Percentiles rank a stretch among this genome's conserved stretches.
Conservation (phyloP, 2,113 vertebrate genomes). For the Proterorhinus semilunaris region DNA sequence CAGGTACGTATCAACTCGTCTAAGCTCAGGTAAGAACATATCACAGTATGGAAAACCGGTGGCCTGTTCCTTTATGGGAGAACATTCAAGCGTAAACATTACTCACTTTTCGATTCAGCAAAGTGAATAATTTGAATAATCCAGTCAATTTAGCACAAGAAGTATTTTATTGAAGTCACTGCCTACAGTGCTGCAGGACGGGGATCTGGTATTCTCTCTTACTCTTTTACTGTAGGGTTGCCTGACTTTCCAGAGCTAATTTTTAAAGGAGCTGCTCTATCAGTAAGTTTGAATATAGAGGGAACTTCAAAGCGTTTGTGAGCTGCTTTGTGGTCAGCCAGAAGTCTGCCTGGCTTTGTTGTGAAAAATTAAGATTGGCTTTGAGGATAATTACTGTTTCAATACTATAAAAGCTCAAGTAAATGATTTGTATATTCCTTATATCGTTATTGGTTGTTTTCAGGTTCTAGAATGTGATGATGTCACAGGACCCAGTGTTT, state of each 20-base stretch:
- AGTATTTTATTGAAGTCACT: background rate
- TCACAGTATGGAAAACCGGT: too few relatives aligned
- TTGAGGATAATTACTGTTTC: background rate
- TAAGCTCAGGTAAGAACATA: too few relatives aligned
- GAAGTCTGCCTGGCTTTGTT: background rate
- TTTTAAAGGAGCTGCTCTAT: slow-evolving; percentile 6
- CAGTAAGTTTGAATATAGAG: slow-evolving; percentile 9
- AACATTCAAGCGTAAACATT: background rate
- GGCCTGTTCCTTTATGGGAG: too few relatives aligned
- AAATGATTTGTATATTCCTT: too few relatives aligned
- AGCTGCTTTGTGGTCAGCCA: slow-evolving; percentile 14
- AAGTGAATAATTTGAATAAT: background rate
- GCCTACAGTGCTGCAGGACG: slow-evolving; percentile 7
- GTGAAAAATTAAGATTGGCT: background rate
- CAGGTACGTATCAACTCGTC: too few relatives aligned
- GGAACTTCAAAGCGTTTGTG: slow-evolving; percentile 2
- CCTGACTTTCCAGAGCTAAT: slow-evolving; percentile 11
- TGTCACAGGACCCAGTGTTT: too few relatives aligned
- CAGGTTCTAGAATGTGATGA: too few relatives aligned
- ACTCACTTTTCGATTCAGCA: background rate
- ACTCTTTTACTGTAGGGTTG: slow-evolving; percentile 7
- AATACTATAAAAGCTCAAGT: background rate
- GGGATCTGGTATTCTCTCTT: background rate
- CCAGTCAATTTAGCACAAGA: background rate
- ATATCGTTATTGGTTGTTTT: background rate